Evolutionary conservation across 2,797 vertebrate genomes (phyloP).

Genomic region (Triplophysa yarkandensis): DNA sequence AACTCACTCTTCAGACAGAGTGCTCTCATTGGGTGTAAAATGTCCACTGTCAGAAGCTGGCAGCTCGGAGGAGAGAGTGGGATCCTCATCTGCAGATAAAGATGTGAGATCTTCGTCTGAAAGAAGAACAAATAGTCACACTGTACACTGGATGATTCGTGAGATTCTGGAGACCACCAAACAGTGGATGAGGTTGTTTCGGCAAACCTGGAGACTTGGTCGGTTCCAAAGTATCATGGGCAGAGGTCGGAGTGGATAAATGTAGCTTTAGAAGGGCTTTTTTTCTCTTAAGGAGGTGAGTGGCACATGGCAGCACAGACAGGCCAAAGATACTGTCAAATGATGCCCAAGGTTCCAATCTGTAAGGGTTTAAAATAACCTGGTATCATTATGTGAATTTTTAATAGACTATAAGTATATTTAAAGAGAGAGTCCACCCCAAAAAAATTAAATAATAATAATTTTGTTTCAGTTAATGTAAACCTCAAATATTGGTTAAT

Average conservation of each 20-base stretch:
- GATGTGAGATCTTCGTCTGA: conserved; percentile 75
- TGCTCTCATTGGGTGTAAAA: conserved; percentile 67
- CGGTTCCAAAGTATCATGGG: conserved; percentile 1
- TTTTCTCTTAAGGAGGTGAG: conserved; percentile 72
- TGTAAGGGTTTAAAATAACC: conserved; percentile 13
- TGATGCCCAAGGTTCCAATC: conserved; percentile 65
- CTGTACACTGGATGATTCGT: no score
- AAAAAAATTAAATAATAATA: no score
- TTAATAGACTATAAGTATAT: no score
- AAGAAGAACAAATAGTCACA: conserved; percentile 7
- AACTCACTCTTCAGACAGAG: conserved; percentile 43
- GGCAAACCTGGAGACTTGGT: conserved; percentile 37
- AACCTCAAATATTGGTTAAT: no score
- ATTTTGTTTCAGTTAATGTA: no score
- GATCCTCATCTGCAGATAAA: conserved; percentile 61
- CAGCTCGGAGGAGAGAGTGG: conserved; percentile 53
- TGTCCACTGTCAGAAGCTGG: conserved; percentile 74
- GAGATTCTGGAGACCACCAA: neutral
- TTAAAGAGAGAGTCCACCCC: no score
- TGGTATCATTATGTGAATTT: neutral
- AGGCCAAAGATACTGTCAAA: conserved; percentile 73
- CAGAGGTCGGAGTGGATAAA: conserved; percentile 55
- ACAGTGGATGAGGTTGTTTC: conserved; percentile 12
- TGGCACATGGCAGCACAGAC: conserved; percentile 54
- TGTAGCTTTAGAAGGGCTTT: conserved; percentile 68